These are phyloP conservation scores for Neosilurus mollespiculum DNA, from an alignment of 2,797 vertebrate species.

Conservation along the genomic window DNA sequence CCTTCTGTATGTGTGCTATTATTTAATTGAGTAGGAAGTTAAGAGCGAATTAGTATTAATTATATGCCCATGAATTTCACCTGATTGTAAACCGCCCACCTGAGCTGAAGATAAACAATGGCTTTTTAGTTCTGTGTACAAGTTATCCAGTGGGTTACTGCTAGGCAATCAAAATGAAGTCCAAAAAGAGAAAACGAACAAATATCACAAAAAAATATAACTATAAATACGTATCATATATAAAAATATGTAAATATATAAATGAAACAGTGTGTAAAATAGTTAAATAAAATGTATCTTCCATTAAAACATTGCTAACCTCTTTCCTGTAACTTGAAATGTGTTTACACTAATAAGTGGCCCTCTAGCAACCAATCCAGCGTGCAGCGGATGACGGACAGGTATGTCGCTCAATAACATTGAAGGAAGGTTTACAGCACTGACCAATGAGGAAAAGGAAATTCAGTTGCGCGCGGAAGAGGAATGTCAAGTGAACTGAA, in stretches of 20 bases:
- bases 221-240: not conserved
- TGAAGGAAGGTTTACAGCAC: rapidly evolving
- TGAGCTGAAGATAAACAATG: not conserved
- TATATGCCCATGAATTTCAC: not conserved
- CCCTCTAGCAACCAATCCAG: slow-evolving; percentile 61
- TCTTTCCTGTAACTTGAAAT: slow-evolving; percentile 20
- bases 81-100: not conserved
- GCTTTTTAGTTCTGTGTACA: not conserved
- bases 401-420: slow-evolving; percentile 58
- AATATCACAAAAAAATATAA: not conserved
- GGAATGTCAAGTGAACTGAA: slow-evolving; percentile 66
- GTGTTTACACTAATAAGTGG: slow-evolving; percentile 35
- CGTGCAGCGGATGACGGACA: slow-evolving; percentile 57
- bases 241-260: not conserved
- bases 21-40: no score
- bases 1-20: no score
- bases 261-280: no score
- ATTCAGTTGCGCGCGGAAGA: slow-evolving; percentile 78
- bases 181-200: not conserved
- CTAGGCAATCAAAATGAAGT: not conserved
- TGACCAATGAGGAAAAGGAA: slow-evolving; percentile 63
- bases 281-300: not conserved
- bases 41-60: not conserved
- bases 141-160: not conserved
- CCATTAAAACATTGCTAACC: not conserved